Conservation (phyloP, 1,140 invertebrate genomes). For the Planococcus citri region DNA sequence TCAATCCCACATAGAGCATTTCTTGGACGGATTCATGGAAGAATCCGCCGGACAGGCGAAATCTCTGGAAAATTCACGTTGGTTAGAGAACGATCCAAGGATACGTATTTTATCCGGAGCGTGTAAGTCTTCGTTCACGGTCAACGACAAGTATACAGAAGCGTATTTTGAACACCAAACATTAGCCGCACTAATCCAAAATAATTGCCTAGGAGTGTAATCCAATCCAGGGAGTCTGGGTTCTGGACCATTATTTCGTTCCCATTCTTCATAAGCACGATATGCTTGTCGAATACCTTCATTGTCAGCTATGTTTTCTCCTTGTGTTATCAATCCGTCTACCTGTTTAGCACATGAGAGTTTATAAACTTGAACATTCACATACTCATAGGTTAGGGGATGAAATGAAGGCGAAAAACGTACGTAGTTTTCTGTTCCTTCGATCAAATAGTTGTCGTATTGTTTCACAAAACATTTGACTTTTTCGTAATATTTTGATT, state of each 20-base stretch:
- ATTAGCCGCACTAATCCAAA: conserved; percentile 51
- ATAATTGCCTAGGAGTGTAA: conserved; percentile 39
- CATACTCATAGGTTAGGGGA: no score
- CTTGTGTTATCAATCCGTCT: conserved; percentile 33
- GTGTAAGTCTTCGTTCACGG: conserved; percentile 34
- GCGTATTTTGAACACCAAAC: conserved; percentile 38
- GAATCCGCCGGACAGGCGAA: conserved; percentile 68
- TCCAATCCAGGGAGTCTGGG: conserved; percentile 36
- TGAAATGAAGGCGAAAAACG: neutral
- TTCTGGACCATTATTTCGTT: conserved; percentile 32
- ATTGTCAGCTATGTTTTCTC: conserved; percentile 55
- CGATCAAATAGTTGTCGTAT: conserved; percentile 67
- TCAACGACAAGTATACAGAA: neutral
- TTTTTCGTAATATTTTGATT: conserved; percentile 57
- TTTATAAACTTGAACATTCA: neutral
- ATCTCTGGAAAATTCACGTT: conserved; percentile 67
- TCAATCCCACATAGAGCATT: conserved; percentile 46
- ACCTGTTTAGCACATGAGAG: neutral
- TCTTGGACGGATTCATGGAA: conserved; percentile 73
- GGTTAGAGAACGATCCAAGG: conserved; percentile 74
- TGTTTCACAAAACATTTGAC: conserved; percentile 78
- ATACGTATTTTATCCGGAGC: conserved; percentile 68
- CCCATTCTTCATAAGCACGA: conserved; percentile 40
- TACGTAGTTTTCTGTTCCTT: conserved; percentile 38
- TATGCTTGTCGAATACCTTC: conserved; percentile 52